Base-by-base conservation (phyloP, 92 coral and sea anemone species). In the Zoanthus solanderi region DNA sequence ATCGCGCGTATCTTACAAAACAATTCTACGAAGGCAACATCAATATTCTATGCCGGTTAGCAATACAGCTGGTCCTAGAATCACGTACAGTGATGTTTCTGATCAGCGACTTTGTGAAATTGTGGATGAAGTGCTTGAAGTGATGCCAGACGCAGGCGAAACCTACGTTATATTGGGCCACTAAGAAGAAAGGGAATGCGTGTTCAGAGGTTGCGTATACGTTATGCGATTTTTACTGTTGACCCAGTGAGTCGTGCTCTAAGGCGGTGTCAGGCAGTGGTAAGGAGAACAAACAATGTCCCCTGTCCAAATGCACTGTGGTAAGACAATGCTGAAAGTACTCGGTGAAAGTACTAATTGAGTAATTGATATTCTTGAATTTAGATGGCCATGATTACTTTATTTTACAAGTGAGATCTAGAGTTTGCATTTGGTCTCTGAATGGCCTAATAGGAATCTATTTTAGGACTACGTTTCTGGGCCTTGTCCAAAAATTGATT, bases 201-300 rank as follows among this genome's bases (percentile, higher is more conserved):
- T 60, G 95, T 92, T 28, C 92, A 92, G 85, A 84, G 92, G 84
- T 85, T 88, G 80, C 92, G 92, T 52, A 68, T 92, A 66, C 87
- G 95, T 23, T 84, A 89, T 34, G 90, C 95, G 42, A 92, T 92
- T 61, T 73, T 81, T 58, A 77, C 83, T 44, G 92, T 92, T 63
- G 95, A 92, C 87, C 95, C 95, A 56, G 76, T 92, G 46, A 90
- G 95, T 56, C 90, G 93, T 86, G 95, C 95, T 44, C 74, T 92
- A 15, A 77, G 91, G 69, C 86, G 95, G 18, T 73, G 86, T 57
- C 53, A 80, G 45, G 86, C 90, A 66, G 79, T 86, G 28, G 79
- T 89, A 78, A 79, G 94, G 83, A 74, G 94, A 77, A 88, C 74
- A 50, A 89, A 89, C 79, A 92, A 80, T 89, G 92, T 92, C 48